These are phyloP conservation scores for Telmatochromis sp. DNA, from an alignment of 2,113 vertebrate species.

Conservation along the genomic window DNA sequence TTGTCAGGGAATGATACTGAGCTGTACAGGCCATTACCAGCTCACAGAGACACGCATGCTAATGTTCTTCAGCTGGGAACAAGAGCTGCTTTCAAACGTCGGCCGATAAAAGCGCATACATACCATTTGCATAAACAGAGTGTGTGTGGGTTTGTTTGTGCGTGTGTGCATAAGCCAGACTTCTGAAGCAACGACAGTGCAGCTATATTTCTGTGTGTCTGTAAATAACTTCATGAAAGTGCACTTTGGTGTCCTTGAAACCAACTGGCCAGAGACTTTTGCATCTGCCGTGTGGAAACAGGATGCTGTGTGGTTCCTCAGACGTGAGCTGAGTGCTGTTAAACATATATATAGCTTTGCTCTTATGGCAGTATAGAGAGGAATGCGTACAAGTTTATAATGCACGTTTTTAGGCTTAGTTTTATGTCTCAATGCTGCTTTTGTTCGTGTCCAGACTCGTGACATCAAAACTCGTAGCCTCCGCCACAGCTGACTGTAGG, in stretches of 20 bases:
- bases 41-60: neutral
- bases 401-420: neutral
- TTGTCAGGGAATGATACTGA: neutral
- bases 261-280: neutral
- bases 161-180: neutral
- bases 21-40: neutral
- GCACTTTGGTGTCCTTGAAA: neutral
- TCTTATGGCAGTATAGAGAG: neutral
- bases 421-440: neutral
- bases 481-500: neutral
- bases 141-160: neutral
- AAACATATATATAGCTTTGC: neutral
- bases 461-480: neutral
- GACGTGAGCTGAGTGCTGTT: neutral
- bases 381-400: neutral
- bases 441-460: fast-evolving
- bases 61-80: neutral
- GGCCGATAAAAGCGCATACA: neutral
- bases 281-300: neutral
- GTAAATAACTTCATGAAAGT: neutral
- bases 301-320: neutral
- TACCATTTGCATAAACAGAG: constrained; percentile 9
- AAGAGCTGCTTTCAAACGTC: neutral
- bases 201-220: neutral
- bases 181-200: neutral